Conservation (phyloP, 2,888 invertebrate genomes). For the Eristalis intricaria region DNA sequence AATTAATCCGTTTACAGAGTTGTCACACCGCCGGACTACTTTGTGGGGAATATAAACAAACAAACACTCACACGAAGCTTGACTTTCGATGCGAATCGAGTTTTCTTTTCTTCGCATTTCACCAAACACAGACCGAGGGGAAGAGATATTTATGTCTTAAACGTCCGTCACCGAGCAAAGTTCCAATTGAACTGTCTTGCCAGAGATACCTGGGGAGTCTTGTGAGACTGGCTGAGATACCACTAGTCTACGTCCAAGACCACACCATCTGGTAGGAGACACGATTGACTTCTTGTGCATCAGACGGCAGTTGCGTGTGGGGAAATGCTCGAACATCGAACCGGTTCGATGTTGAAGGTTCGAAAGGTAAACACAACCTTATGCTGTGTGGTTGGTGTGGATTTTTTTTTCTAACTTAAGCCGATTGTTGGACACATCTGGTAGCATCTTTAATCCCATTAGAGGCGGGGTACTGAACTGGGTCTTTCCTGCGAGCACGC, state of each 20-base stretch:
- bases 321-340: slow-evolving; percentile 55
- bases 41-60: slow-evolving; percentile 9
- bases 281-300: slow-evolving; percentile 41
- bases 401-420: slow-evolving; percentile 48
- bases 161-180: slow-evolving; percentile 60
- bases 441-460: slow-evolving; percentile 66
- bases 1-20: slow-evolving; percentile 55
- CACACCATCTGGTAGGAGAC: slow-evolving; percentile 34
- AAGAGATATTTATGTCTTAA: neutral
- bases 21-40: slow-evolving; percentile 51
- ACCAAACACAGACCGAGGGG: slow-evolving; percentile 11
- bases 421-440: slow-evolving; percentile 57
- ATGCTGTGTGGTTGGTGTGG: slow-evolving; percentile 1
- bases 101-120: slow-evolving; percentile 71
- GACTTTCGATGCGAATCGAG: slow-evolving; percentile 67
- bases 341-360: slow-evolving; percentile 28
- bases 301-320: slow-evolving; percentile 36
- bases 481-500: neutral
- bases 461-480: slow-evolving; percentile 52
- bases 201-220: slow-evolving; percentile 41
- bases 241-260: slow-evolving; percentile 5
- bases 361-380: slow-evolving; percentile 60
- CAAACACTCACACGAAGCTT: slow-evolving; percentile 10
- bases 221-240: slow-evolving; percentile 48
- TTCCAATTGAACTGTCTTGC: slow-evolving; percentile 67